A percentile compares a stretch with the other conserved stretches of the same genome.
Evolutionary conservation across 2,888 invertebrate species (phyloP).

Genomic region (Druceiella hillmani): DNA sequence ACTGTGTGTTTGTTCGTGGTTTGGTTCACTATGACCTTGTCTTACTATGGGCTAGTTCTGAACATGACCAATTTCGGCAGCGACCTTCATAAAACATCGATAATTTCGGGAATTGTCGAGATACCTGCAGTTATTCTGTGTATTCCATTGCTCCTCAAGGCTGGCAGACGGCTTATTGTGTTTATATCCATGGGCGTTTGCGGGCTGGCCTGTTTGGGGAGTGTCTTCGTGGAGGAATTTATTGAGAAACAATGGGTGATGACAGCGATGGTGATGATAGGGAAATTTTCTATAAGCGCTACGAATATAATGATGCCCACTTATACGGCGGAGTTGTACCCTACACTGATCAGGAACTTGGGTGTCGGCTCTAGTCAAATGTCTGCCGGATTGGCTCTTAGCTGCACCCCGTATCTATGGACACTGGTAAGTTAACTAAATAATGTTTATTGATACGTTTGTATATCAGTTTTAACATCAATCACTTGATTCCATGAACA

Average conservation of each 20-base stretch:
- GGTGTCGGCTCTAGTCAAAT: slow-evolving; percentile 56
- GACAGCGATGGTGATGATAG: not conserved
- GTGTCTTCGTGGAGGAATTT: not conserved
- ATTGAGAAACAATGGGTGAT: not conserved
- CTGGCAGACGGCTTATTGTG: not conserved
- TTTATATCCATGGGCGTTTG: not conserved
- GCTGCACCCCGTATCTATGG: slow-evolving; percentile 51
- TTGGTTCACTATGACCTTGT: not conserved
- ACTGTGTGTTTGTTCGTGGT: not conserved
- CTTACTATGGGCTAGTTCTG: not conserved
- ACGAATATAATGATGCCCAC: slow-evolving; percentile 53
- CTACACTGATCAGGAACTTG: slow-evolving; percentile 62
- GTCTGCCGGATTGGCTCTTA: slow-evolving; percentile 48
- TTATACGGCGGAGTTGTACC: slow-evolving; percentile 63
- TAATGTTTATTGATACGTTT: no score
- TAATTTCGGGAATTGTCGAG: not conserved
- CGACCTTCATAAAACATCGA: not conserved
- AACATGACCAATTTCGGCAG: not conserved
- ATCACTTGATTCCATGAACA: no score
- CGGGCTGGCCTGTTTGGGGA: not conserved
- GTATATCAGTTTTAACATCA: no score
- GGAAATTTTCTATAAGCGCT: slow-evolving; percentile 36
- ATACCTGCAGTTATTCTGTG: not conserved
- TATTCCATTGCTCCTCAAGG: slow-evolving; percentile 26
- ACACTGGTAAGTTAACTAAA: no score